Base-by-base conservation (phyloP, 2,888 invertebrate species). In the Calameuta filiformis region DNA sequence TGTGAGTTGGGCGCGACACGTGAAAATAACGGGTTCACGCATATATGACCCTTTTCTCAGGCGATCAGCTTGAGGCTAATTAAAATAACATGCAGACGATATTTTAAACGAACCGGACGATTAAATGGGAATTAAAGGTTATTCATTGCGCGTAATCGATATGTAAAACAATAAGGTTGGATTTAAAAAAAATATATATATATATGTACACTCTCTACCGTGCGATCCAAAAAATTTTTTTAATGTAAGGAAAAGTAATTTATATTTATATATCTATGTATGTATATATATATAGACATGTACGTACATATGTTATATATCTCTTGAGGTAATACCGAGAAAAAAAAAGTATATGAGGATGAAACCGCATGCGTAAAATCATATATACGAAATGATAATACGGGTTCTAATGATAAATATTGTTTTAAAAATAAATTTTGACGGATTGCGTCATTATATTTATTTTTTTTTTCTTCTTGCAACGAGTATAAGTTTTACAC, bases 251-350 rank as follows among this genome's bases (percentile, higher is more conserved):
- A 79, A 79, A 86, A 82, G 85, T 85, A 81, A 83, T 84, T 82
- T 85, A 86, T 86, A 86, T 85, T 83, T 86, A 76, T 86, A 83
- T 79, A 83, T 73, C 76, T 80, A 78, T 71, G 30, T 35, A 77
- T 76, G 37, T 76, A 79, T 69, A 69, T 69, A 74, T 76, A 76
- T 31, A 76, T 12, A 35, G 73, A 35, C 73, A 35, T 11, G 33
- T 73, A 33, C 71, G 71, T 76, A 35, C 75, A 73, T 23, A 56
- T 12, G n/a, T 76, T 68, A 68, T 76, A 69, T 30, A 76, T 33
- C 12, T 73, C 33, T 73, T 73, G 35, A 73, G 35, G 12, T 6
- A 74, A 68, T 6, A 15, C 40, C 40, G 40, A 40, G 40, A 15
- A 40, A 15, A 12, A 12, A 40, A 40, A 40, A 15, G 40, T 40